Evolutionary conservation across 2,888 invertebrate genomes (phyloP).

Genomic region (Himalopsyche japonica): DNA sequence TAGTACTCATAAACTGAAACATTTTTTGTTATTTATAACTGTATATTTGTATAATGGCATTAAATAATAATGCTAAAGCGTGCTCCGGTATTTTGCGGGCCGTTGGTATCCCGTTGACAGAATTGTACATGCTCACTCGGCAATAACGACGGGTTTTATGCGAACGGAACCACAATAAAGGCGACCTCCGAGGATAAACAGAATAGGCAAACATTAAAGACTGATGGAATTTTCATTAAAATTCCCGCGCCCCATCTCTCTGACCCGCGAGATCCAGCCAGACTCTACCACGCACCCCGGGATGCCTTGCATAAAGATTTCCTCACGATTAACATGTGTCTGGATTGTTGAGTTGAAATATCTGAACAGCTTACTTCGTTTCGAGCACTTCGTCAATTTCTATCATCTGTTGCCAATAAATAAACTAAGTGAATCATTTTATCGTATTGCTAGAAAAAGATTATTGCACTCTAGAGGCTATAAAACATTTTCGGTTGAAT

Average conservation of each 20-base stretch:
- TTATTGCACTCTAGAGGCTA: too few species aligned
- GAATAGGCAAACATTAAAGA: conserved; percentile 40
- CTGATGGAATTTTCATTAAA: conserved; percentile 42
- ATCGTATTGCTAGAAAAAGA: too few species aligned
- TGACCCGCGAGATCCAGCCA: background rate
- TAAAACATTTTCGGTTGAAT: too few species aligned
- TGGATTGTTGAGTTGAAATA: background rate
- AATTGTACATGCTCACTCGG: conserved; percentile 14
- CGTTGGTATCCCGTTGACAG: conserved; percentile 11
- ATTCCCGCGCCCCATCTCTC: conserved; percentile 29
- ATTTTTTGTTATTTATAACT: background rate
- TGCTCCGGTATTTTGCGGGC: background rate
- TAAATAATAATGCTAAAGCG: background rate
- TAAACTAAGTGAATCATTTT: too few species aligned
- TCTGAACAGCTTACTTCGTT: background rate
- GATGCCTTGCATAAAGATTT: background rate
- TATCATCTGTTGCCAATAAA: background rate
- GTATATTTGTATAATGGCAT: background rate
- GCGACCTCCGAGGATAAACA: conserved; percentile 39
- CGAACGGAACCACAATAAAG: conserved; percentile 41
- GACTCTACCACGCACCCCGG: background rate
- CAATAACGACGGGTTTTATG: conserved; percentile 39
- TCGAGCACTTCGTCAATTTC: background rate
- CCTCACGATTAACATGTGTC: background rate
- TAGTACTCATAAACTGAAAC: background rate